Evolutionary conservation across 1,140 invertebrate species (phyloP), one percentile per base, ranked within the genome.

Genomic region (Teleopsis dalmanni): DNA sequence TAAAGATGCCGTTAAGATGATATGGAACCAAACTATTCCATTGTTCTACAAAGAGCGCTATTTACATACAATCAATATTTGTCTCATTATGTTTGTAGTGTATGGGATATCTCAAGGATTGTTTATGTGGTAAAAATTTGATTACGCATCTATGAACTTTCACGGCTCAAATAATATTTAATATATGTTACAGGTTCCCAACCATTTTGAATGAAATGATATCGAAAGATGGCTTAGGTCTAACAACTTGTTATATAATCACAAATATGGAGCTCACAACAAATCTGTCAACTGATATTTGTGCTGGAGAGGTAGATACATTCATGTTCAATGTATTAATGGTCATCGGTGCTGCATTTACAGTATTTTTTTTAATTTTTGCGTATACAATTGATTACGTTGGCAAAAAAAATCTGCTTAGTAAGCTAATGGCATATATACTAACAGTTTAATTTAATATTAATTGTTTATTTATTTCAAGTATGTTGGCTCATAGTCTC

Each of bases 41-140:
- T 18, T 81, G 52, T 73, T 79, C 66, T 49, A 74, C n/a, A 68
- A 66, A 26, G 71, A 71, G 0, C 61, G 77, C 8, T 43, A 77
- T 9, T 29, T 67, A 4, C 80, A 78, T 51, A 80, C 79, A 0
- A 46, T 77, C 8, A 77, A 80, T 49, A 75, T 79, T 0, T 78
- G 76, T 52, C 59, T 72, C 3, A 72, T 73, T 1, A 77, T 79
- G 60, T 81, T 81, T 31, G 57, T 70, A 16, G 69, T 77, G 10
- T 73, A 70, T 23, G 51, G 51, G 13, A 50, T 68, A 18, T 58
- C 67, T 13, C 63, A 70, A 57, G 74, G 74, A 49, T 58, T 71
- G 22, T 75, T 75, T 53, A 66, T 71, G 55, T 73, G 72, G 73
- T 72, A 62, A 65, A 64, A 55, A 35, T 25, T 14, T n/a, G 14